Conservation (phyloP, 2,113 vertebrate genomes). For the Carlito syrichta region DNA sequence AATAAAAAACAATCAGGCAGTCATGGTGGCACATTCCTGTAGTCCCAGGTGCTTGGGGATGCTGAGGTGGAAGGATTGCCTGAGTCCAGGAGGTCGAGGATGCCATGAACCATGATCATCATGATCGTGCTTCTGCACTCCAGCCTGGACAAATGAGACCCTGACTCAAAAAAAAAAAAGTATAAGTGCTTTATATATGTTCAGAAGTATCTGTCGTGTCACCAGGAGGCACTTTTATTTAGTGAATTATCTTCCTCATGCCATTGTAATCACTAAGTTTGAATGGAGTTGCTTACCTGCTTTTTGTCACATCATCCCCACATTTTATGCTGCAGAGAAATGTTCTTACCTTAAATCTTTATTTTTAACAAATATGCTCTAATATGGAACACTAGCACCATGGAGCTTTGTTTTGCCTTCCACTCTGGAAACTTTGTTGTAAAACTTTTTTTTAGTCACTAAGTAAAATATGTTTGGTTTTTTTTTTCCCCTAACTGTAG, state of each 20-base stretch:
- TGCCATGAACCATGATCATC: too few species aligned
- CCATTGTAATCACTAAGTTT: neutral
- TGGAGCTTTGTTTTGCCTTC: constrained; percentile 14
- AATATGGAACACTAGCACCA: neutral
- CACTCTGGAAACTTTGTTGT: neutral
- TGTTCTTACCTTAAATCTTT: constrained; percentile 27
- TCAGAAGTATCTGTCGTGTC: neutral
- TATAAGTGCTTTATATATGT: too few species aligned
- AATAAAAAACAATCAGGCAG: too few species aligned
- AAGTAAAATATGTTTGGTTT: constrained; percentile 33
- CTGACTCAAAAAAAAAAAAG: too few species aligned
- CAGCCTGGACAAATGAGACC: too few species aligned
- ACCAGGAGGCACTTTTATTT: neutral
- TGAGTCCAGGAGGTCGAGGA: too few species aligned
- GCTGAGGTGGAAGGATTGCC: too few species aligned
- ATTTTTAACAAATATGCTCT: constrained; percentile 23
- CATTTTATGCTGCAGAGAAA: neutral
- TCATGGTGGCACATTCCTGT: too few species aligned
- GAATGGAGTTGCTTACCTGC: neutral
- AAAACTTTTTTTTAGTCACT: constrained; percentile 25
- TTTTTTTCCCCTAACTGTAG: neutral
- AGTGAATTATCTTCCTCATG: neutral
- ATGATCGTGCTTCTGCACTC: too few species aligned
- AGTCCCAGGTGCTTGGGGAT: too few species aligned
- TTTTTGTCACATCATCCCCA: neutral